These are phyloP conservation scores for Scaeva pyrastri DNA, from an alignment of 2,888 invertebrate genomes.

Conservation along the genomic window DNA sequence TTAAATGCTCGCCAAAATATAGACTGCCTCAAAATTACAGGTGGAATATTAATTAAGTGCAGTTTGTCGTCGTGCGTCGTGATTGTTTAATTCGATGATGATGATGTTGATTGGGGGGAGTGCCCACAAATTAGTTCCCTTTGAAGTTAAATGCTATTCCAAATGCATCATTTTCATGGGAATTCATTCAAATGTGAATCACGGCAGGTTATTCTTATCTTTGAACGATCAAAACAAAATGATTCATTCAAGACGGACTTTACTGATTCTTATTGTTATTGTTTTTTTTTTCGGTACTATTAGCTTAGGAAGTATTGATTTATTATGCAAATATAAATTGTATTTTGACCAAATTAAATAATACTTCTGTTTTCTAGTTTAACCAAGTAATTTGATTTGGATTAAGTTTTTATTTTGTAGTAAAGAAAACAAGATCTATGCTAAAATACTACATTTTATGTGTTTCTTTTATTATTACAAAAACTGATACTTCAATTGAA, in stretches of 20 bases:
- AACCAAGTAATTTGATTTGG: too few relatives aligned
- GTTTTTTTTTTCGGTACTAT: background rate
- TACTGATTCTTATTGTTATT: background rate
- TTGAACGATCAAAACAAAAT: conserved; percentile 8
- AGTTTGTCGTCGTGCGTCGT: background rate
- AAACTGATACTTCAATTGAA: too few relatives aligned
- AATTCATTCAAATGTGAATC: conserved; percentile 41
- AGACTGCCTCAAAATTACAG: conserved; percentile 14
- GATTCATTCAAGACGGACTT: conserved; percentile 38
- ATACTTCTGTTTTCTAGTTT: too few relatives aligned
- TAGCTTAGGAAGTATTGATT: too few relatives aligned
- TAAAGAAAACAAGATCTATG: too few relatives aligned
- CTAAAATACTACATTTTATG: too few relatives aligned
- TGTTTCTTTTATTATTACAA: too few relatives aligned
- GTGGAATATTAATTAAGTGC: conserved; percentile 53
- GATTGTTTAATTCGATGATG: conserved; percentile 1
- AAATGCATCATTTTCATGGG: conserved; percentile 10
- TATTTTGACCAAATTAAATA: too few relatives aligned
- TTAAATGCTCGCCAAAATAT: conserved; percentile 46
- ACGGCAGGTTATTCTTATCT: conserved; percentile 10
- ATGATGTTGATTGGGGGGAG: conserved; percentile 1
- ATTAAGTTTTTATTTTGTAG: too few relatives aligned
- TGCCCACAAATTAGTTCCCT: conserved; percentile 43
- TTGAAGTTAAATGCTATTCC: background rate
- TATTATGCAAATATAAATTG: too few relatives aligned